Conservation (phyloP, 2,113 vertebrate genomes). For the Macroglossus sobrinus region DNA sequence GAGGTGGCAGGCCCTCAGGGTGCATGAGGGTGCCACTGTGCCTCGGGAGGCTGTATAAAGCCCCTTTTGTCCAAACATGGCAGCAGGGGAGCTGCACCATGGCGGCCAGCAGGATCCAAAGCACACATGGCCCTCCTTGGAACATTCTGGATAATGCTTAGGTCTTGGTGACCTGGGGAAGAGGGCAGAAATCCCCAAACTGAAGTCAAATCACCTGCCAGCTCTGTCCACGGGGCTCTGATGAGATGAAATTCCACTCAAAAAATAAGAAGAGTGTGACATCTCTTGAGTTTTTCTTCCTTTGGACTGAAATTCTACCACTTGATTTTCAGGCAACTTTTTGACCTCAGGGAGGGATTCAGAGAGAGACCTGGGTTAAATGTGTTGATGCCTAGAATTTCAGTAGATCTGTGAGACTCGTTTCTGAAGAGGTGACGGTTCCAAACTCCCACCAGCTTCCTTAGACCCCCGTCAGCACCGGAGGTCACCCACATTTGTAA, state of each 20-base stretch:
- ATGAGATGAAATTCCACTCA: neutral
- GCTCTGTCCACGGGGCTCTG: neutral
- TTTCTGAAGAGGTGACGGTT: neutral
- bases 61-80: neutral
- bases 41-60: neutral
- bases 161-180: neutral
- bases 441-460: neutral
- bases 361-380: neutral
- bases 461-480: rapidly evolving
- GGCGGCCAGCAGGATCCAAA: neutral
- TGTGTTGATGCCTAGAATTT: neutral
- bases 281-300: neutral
- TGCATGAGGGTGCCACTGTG: neutral
- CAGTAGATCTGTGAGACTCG: neutral
- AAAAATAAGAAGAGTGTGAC: neutral
- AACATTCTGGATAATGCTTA: neutral
- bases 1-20: neutral
- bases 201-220: neutral
- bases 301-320: neutral
- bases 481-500: neutral
- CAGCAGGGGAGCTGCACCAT: neutral
- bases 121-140: neutral
- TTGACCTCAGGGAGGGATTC: neutral
- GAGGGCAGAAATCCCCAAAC: neutral
- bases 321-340: neutral